phyloP scores from a whole-genome alignment of 2,888 invertebrate species.

The Nymphalis c-album region DNA sequence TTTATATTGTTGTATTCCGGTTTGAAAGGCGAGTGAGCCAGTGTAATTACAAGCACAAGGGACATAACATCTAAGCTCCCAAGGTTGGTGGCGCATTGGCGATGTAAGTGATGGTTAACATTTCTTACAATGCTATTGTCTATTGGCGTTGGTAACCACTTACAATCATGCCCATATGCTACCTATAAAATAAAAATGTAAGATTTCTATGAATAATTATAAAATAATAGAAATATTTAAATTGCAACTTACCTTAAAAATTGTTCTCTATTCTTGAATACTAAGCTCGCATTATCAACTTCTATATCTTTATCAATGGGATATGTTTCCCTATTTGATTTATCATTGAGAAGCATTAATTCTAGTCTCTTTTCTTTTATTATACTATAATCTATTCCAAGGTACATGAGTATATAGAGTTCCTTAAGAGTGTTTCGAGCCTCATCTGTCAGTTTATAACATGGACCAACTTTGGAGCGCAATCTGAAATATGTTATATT shows the following conservation, averaged over 20 bases:
- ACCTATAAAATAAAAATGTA: too few species aligned
- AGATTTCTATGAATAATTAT: neutral
- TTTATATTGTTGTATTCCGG: too few species aligned
- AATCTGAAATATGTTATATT: conserved; percentile 51
- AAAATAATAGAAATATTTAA: neutral
- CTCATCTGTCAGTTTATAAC: conserved; percentile 62
- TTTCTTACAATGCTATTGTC: too few species aligned
- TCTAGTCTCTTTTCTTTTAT: conserved; percentile 69
- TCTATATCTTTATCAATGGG: conserved; percentile 58
- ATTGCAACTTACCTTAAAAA: conserved; percentile 60
- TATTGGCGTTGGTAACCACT: too few species aligned
- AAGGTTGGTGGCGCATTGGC: too few species aligned
- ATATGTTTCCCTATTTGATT: conserved; percentile 60
- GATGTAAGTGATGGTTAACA: too few species aligned
- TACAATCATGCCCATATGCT: too few species aligned
- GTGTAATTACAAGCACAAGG: too few species aligned
- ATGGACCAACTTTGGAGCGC: conserved; percentile 54
- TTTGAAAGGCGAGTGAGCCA: too few species aligned
- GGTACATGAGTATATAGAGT: conserved; percentile 68
- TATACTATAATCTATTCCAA: conserved; percentile 63
- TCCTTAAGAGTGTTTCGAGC: conserved; percentile 57
- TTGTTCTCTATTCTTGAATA: conserved; percentile 61
- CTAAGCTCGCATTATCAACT: conserved; percentile 63
- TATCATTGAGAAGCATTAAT: conserved; percentile 60
- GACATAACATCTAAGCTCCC: too few species aligned